Conservation (phyloP, 92 coral and sea anemone genomes). For the Virgularia gustaviana region DNA sequence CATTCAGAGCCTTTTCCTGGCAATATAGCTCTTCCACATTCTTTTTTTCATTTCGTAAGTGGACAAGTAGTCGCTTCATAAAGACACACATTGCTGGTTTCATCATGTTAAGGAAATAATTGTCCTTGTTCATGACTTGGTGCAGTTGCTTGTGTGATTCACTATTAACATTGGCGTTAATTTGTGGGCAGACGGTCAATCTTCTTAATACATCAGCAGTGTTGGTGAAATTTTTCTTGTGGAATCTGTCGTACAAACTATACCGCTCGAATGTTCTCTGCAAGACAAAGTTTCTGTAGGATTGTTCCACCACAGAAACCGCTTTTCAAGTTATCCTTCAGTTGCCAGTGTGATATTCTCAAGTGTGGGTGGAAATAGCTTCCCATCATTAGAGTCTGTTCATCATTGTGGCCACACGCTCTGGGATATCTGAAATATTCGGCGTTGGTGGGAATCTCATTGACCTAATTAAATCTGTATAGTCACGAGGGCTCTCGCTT, state of each 20-base stretch:
- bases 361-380: conserved; percentile 23
- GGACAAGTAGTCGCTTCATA: conserved; percentile 51
- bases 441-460: conserved; percentile 46
- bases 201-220: conserved; percentile 36
- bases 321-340: conserved; percentile 33
- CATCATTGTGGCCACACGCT: conserved; percentile 47
- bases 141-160: conserved; percentile 50
- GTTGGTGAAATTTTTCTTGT: conserved; percentile 41
- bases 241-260: conserved; percentile 48
- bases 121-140: conserved; percentile 40
- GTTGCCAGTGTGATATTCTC: conserved; percentile 31
- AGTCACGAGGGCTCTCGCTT: conserved; percentile 57
- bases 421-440: conserved; percentile 46
- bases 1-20: not conserved
- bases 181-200: conserved; percentile 45
- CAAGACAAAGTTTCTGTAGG: not conserved
- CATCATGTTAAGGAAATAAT: conserved; percentile 55
- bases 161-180: conserved; percentile 44
- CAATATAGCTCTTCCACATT: not conserved
- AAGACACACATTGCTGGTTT: conserved; percentile 50
- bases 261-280: conserved; percentile 30
- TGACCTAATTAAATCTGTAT: conserved; percentile 44
- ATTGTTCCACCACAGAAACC: conserved; percentile 29
- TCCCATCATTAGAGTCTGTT: conserved; percentile 46
- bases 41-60: conserved; percentile 31